Conservation (phyloP, 1,140 invertebrate genomes). For the Copidosoma floridanum region DNA sequence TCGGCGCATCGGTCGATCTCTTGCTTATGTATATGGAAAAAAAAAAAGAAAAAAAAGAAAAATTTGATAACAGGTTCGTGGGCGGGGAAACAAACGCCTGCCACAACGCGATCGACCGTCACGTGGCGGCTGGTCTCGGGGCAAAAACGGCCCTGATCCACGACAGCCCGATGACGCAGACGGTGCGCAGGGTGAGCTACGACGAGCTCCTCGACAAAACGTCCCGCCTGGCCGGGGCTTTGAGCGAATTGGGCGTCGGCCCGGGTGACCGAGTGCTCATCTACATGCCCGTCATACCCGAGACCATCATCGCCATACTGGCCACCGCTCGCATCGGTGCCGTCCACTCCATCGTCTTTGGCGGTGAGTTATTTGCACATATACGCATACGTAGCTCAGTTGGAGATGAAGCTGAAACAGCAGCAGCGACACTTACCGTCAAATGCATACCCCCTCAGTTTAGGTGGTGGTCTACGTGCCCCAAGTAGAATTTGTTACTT, state of each 20-base stretch:
- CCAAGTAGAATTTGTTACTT: no score
- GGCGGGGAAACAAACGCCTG: slow-evolving; percentile 90
- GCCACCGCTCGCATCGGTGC: slow-evolving; percentile 80
- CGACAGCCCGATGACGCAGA: slow-evolving; percentile 83
- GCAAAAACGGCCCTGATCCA: slow-evolving; percentile 81
- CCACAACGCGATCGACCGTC: slow-evolving; percentile 89
- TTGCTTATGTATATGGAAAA: no score
- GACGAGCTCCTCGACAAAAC: slow-evolving; percentile 76
- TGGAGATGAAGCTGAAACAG: no score
- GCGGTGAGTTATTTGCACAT: no score
- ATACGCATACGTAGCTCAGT: no score
- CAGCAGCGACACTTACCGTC: no score
- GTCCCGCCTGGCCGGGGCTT: slow-evolving; percentile 71
- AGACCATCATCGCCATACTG: slow-evolving; percentile 82
- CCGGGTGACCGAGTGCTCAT: slow-evolving; percentile 80
- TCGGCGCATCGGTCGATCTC: no score
- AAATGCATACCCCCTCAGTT: no score
- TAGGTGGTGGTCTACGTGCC: no score
- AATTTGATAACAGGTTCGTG: slow-evolving; percentile 80
- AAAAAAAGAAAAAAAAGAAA: no score
- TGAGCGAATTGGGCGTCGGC: slow-evolving; percentile 70
- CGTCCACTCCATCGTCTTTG: slow-evolving; percentile 85
- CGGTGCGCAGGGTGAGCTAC: slow-evolving; percentile 76
- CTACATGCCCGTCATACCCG: slow-evolving; percentile 89
- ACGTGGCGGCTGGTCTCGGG: slow-evolving; percentile 77